Evolutionary conservation across 1,140 invertebrate species (phyloP), one percentile per base, ranked within the genome.

Genomic region (Eurosta solidaginis): DNA sequence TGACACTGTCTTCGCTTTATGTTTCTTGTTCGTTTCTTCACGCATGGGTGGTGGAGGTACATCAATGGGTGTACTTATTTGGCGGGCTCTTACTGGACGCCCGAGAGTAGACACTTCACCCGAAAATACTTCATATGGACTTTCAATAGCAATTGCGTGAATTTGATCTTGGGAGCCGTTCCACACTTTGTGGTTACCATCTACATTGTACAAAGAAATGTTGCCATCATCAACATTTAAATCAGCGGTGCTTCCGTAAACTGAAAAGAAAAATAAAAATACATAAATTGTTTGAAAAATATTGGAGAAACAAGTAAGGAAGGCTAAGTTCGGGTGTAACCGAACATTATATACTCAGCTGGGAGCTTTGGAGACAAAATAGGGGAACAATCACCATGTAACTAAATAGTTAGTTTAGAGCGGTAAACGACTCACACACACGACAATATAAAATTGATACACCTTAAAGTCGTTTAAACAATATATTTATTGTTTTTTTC

Each of bases 101-200:
- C 93, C 91, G 80, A 95, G 90, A 22, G 95, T 94, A 22, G 93
- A 92, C 1, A 90, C 91, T 68, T 85, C 84, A 17, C 83, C 83
- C 1, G 86, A 79, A 50, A 92, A 93, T 74, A 95, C 91, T 44
- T 94, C 93, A 82, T 96, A 95, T 63, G 91, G 89, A 52, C 89
- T 90, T 81, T 92, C 87, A 29, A 82, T 79, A 42, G 81, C 86
- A 20, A 91, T 89, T 33, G 88, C 92, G 78, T 93, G 92, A 7
- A 93, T 84, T 68, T 94, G 91, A 79, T 95, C 94, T 76, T 93
- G 90, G 49, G 93, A 93, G 9, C 93, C 93, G 0, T 93, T 93
- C 96, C 96, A 97, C 1, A 97, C 94, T 88, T 98, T 97, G 85
- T 97, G 96, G 83, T 97, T 97, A 85, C 97, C 96, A 83, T 97